Evolutionary conservation across 1,140 invertebrate species (phyloP).

Genomic region (Sarcophaga peregrina): DNA sequence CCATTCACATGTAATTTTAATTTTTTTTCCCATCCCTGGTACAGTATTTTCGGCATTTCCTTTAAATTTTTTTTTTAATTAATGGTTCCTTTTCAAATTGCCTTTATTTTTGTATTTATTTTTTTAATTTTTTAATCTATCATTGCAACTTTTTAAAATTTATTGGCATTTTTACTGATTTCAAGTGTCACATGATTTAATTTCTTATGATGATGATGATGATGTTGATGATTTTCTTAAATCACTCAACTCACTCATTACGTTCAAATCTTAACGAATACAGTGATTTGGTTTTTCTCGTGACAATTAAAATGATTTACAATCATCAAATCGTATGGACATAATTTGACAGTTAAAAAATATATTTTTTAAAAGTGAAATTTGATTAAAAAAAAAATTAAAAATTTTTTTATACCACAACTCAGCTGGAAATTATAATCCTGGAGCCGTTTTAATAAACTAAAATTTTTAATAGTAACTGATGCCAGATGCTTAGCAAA

Average conservation of each 20-base stretch:
- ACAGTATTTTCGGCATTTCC: not conserved
- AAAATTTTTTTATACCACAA: too few species aligned
- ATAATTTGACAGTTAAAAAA: constrained; percentile 30
- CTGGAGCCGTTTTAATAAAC: too few species aligned
- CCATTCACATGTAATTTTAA: too few species aligned
- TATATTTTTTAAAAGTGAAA: too few species aligned
- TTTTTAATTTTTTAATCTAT: too few species aligned
- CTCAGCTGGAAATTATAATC: too few species aligned
- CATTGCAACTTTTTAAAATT: too few species aligned
- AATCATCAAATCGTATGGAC: constrained; percentile 30
- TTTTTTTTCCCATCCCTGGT: too few species aligned
- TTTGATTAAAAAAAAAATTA: too few species aligned
- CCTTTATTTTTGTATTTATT: not conserved
- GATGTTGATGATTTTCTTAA: not conserved
- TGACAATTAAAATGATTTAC: constrained; percentile 39
- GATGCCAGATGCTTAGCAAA: too few species aligned
- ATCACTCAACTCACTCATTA: not conserved
- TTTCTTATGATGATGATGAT: not conserved
- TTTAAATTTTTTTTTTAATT: constrained; percentile 25
- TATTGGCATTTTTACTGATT: not conserved
- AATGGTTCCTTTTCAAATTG: constrained; percentile 29
- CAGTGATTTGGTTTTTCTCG: not conserved
- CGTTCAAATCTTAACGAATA: not conserved
- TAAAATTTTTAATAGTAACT: too few species aligned
- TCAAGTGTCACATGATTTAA: constrained; percentile 14